These are phyloP conservation scores for Megalops cyprinoides DNA, from an alignment of 2,797 vertebrate species.

Conservation along the genomic window DNA sequence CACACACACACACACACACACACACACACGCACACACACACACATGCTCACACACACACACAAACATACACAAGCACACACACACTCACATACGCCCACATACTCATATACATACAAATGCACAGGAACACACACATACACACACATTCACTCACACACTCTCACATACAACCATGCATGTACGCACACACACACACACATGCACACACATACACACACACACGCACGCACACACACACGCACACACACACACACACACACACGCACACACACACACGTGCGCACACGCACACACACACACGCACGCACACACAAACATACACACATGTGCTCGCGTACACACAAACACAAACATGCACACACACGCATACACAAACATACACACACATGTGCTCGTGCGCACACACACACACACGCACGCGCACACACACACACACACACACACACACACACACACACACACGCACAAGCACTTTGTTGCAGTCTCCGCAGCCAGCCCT, in stretches of 20 bases:
- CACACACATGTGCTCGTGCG: too few relatives aligned
- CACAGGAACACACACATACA: too few relatives aligned
- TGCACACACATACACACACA: neutral
- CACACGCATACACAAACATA: neutral
- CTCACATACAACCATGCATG: too few relatives aligned
- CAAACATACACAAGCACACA: neutral
- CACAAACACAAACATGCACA: too few relatives aligned
- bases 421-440: slow-evolving; percentile 21
- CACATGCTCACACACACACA: neutral
- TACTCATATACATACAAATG: too few relatives aligned
- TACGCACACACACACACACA: neutral
- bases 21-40: too few relatives aligned
- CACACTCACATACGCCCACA: neutral
- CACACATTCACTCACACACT: neutral
- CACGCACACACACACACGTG: too few relatives aligned
- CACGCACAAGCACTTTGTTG: neutral
- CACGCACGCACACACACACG: slow-evolving; percentile 27
- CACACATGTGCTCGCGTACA: too few relatives aligned
- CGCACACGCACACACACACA: too few relatives aligned
- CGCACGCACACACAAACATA: too few relatives aligned
- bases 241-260: slow-evolving; percentile 8
- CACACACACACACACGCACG: too few relatives aligned
- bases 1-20: neutral
- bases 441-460: slow-evolving; percentile 5
- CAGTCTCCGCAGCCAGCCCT: slow-evolving; percentile 19